Evolutionary conservation across 2,113 vertebrate genomes (phyloP).

Genomic region (Ailurus styani): DNA sequence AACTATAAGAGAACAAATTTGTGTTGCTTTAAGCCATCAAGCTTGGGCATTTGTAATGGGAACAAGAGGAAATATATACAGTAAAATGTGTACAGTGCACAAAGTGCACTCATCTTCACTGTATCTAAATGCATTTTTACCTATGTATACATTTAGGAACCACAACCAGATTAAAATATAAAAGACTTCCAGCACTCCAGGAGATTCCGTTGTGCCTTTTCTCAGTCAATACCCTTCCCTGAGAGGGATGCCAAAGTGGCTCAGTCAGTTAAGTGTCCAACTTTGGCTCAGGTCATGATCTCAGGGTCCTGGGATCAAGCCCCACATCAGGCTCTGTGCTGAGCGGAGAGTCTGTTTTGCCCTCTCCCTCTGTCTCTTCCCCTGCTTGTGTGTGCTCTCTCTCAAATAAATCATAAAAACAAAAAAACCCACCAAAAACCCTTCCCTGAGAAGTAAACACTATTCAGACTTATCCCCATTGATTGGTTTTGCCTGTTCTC

Average conservation of each 20-base stretch:
- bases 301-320: neutral
- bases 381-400: neutral
- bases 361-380: neutral
- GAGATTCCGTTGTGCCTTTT: neutral
- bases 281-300: neutral
- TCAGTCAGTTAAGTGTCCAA: neutral
- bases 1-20: neutral
- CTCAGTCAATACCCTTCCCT: neutral
- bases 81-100: neutral
- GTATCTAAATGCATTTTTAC: neutral
- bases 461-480: neutral
- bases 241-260: neutral
- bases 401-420: neutral
- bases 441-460: neutral
- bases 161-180: conserved; percentile 1
- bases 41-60: neutral
- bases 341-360: neutral
- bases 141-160: neutral
- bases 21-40: neutral
- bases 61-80: neutral
- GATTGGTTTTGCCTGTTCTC: neutral
- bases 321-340: neutral
- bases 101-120: neutral
- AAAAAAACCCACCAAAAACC: neutral
- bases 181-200: neutral